These are phyloP conservation scores for Gallinago undulata DNA, from an alignment of 2,113 vertebrate species.

Conservation along the genomic window DNA sequence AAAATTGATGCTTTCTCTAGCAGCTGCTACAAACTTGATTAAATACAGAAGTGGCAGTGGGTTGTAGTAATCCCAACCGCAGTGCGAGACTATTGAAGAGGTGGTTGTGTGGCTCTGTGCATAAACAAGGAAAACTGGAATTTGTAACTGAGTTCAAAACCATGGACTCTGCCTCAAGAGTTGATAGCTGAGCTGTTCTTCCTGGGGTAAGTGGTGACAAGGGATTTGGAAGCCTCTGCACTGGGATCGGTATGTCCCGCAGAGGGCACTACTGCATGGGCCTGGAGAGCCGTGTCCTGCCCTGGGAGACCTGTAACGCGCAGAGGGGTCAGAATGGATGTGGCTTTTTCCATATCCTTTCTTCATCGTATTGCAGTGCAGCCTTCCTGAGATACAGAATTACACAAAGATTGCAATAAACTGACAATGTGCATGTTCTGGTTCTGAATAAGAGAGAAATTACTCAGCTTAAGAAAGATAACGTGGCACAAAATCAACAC, in stretches of 20 bases:
- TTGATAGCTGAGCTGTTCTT: not conserved
- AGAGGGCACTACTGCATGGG: not conserved
- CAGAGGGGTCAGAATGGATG: not conserved
- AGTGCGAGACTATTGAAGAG: no score
- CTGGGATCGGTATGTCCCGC: not conserved
- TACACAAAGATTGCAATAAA: not conserved
- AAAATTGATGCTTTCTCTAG: not conserved
- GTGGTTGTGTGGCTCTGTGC: not conserved
- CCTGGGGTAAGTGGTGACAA: no score
- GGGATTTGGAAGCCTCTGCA: not conserved
- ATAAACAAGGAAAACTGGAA: not conserved
- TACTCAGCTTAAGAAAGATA: not conserved
- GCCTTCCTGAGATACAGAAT: not conserved
- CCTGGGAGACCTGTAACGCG: not conserved
- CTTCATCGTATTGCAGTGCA: not conserved
- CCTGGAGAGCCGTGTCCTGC: fast-evolving
- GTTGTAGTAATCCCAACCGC: no score
- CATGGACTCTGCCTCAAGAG: not conserved
- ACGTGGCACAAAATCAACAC: fast-evolving
- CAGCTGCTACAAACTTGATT: not conserved
- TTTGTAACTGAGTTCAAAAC: not conserved
- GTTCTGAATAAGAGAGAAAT: not conserved
- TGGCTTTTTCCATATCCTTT: not conserved
- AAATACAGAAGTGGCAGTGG: not conserved
- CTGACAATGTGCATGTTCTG: fast-evolving